Evolutionary conservation across 2,888 invertebrate species (phyloP).

Genomic region (Cosmopolites sordidus): DNA sequence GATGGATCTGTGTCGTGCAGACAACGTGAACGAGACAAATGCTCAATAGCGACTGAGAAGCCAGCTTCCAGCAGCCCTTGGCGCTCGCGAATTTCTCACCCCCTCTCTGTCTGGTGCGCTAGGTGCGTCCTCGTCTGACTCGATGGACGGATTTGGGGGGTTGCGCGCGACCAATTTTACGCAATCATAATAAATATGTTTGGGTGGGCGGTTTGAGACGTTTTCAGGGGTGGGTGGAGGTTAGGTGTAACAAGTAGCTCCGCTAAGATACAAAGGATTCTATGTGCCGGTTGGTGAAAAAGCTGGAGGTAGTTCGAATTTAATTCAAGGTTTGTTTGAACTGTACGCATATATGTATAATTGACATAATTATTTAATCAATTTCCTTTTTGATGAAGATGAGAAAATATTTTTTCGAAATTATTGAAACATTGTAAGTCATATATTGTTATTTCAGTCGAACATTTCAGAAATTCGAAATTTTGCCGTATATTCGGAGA

Average conservation of each 20-base stretch:
- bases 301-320: too few species aligned
- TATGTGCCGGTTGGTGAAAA: too few species aligned
- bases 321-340: too few species aligned
- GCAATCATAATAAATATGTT: constrained; percentile 31
- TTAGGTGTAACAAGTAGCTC: constrained; percentile 14
- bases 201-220: constrained; percentile 28
- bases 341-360: too few species aligned
- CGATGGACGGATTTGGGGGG: constrained; percentile 10
- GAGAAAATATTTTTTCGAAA: too few species aligned
- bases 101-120: constrained; percentile 10
- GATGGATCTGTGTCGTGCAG: not conserved
- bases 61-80: constrained; percentile 23
- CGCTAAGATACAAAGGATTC: not conserved
- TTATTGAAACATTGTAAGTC: too few species aligned
- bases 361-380: too few species aligned
- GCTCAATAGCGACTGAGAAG: constrained; percentile 3
- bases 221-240: constrained; percentile 11
- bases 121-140: constrained; percentile 2
- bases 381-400: too few species aligned
- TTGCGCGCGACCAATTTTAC: constrained; percentile 29
- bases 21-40: not conserved
- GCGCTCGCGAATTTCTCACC: constrained; percentile 20
- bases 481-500: too few species aligned
- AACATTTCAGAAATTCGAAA: too few species aligned
- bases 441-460: too few species aligned